Evolutionary conservation across 2,888 invertebrate genomes (phyloP), one percentile per base, ranked within the genome.

Genomic region (Cephus nigrinus): DNA sequence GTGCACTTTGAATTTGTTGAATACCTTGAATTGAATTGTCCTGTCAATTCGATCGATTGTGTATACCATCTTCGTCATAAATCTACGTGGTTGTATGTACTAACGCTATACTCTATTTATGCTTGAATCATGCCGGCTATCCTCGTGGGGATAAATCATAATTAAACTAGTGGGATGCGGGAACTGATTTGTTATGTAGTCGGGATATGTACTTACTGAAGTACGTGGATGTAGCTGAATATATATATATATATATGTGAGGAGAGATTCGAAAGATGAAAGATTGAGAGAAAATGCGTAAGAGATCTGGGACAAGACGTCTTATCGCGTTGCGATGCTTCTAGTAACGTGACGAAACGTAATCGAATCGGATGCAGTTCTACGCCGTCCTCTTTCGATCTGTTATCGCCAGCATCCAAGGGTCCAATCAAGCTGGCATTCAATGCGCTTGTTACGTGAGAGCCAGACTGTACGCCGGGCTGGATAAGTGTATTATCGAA

Each of bases 391-490:
- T 40, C 40, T 69, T 69, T 69, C 73, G 79, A 79, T 76, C 69
- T 79, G 78, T 69, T 72, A 76, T 75, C 69, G 76, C 78, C 68
- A 75, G 80, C 79, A 80, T 87, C 84, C 86, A 83, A 86, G 85
- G 81, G 82, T 86, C 86, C 87, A 88, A 88, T 88, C 88, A 88
- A 88, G 89, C 85, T 84, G 80, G 87, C 85, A 88, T 88, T 88
- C 84, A 88, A 88, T 88, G 86, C 83, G 85, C 88, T 89, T 89
- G 88, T 89, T 88, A 86, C 84, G 82, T 80, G 80, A 78, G 76
- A 68, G 75, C 68, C 80, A 69, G 68, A 72, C 76, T 71, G 77
- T 74, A 40, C 76, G 74, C 73, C 77, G 79, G 73, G 76, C 79
- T 74, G 76, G 82, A 86, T 84, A 84, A 86, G 84, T 85, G 83